Base-by-base conservation (phyloP, 2,797 vertebrate genomes). In the Melanotaenia boesemani region DNA sequence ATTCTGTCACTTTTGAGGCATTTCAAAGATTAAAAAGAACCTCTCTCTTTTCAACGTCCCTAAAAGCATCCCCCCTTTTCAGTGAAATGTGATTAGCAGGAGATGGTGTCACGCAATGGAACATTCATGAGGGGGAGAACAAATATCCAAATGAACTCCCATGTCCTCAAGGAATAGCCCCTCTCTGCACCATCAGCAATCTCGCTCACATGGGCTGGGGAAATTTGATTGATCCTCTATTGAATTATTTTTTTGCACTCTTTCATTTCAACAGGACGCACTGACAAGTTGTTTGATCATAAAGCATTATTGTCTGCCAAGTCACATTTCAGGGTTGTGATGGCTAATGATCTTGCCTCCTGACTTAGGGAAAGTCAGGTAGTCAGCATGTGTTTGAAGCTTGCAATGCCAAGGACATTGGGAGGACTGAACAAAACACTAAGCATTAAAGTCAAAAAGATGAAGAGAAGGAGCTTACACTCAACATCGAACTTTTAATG, bases 11-110 rank as follows among this genome's bases (percentile, higher is more conserved):
- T 97, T 98, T 98, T 98, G 96, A 98, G 96, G 94, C 97, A 96
- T 97, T 98, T 97, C 96, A 97, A 98, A 99, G 97, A 98, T 98
- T 97, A 98, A 98, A 98, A 97, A 97, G 97, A 98, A 96, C 96
- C 97, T 95, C 97, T 97, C 95, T 97, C 97, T 97, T 98, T 98
- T 99, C 97, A 98, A 97, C 97, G 92, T 95, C 96, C 96, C 96
- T 97, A 96, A 97, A 98, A 97, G 96, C 97, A 91, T 90, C 86
- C 80, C 86, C 76, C 34, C 20, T 86, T 88, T 88, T 88, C 91
- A 88, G 89, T 90, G 92, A 97, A 98, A 99, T 98, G 97, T 97
- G 98, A 98, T 99, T 99, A 98, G 96, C 96, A 94, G 96, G 94
- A 95, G 91, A 95, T 95, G 97, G 96, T 96, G 96, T 97, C 97